These are phyloP conservation scores for Cyclargus thomasi DNA, from an alignment of 1,140 invertebrate genomes.

Conservation along the genomic window DNA sequence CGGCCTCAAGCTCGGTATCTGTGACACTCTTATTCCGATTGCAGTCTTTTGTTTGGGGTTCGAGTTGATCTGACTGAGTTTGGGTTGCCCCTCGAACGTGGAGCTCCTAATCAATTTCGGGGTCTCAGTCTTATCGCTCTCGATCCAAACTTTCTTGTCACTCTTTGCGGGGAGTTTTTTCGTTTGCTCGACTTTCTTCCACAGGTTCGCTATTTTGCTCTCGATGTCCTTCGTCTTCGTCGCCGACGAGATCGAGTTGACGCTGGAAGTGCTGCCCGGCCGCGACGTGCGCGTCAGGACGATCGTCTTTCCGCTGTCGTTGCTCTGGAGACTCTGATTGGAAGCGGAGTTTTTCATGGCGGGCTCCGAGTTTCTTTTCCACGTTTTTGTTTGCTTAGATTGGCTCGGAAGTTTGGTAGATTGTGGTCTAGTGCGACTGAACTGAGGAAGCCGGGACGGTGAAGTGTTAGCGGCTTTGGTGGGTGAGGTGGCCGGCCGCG, in stretches of 20 bases:
- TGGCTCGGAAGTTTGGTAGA: conserved; percentile 42
- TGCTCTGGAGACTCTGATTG: conserved; percentile 76
- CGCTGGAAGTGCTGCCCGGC: conserved; percentile 77
- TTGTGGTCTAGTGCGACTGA: conserved; percentile 48
- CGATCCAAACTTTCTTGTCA: conserved; percentile 81
- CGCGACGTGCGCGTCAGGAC: conserved; percentile 62
- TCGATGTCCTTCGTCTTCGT: conserved; percentile 82
- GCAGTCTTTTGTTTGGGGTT: conserved; percentile 68
- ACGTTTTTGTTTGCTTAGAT: conserved; percentile 40
- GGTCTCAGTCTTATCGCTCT: conserved; percentile 55
- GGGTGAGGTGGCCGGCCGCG: conserved; percentile 43
- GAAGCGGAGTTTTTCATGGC: conserved; percentile 70
- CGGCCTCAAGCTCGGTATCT: conserved; percentile 54
- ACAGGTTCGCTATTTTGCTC: conserved; percentile 91
- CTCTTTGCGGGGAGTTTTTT: conserved; percentile 77
- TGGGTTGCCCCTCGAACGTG: conserved; percentile 81
- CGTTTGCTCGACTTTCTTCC: conserved; percentile 90
- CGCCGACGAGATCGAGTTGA: conserved; percentile 76
- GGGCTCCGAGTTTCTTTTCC: conserved; percentile 40
- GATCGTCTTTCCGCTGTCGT: conserved; percentile 68
- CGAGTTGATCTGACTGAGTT: conserved; percentile 42
- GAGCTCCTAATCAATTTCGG: conserved; percentile 80
- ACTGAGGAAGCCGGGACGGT: conserved; percentile 67
- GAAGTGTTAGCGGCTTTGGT: conserved; percentile 58
- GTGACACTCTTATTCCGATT: conserved; percentile 63